These are phyloP conservation scores for Parotia lawesii DNA, from an alignment of 2,113 vertebrate species.

Conservation along the genomic window DNA sequence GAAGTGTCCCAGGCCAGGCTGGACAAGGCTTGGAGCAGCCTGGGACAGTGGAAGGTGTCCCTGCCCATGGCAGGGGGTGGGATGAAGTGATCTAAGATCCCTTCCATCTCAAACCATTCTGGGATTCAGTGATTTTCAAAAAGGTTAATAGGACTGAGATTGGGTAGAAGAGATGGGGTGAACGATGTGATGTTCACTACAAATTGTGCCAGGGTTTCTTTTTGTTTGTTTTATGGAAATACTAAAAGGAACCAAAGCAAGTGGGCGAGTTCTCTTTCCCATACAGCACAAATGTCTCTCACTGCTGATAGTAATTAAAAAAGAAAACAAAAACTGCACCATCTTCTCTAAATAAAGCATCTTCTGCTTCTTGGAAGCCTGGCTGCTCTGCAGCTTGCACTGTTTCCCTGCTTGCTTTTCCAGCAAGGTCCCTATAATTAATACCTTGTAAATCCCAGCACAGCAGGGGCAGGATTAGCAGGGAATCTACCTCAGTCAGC, in stretches of 20 bases:
- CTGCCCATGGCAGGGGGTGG: background rate
- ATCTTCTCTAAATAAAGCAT: background rate
- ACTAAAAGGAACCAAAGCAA: rapidly evolving
- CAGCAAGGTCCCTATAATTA: background rate
- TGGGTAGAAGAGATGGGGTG: background rate
- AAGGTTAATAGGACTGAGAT: background rate
- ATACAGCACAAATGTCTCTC: background rate
- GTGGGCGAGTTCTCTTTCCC: background rate
- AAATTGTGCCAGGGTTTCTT: background rate
- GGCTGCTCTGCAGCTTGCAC: background rate
- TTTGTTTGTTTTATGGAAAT: background rate
- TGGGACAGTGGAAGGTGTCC: background rate
- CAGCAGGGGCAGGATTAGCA: background rate
- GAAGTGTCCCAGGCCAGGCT: rapidly evolving
- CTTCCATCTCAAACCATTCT: background rate
- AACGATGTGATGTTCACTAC: rapidly evolving
- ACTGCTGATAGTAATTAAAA: background rate
- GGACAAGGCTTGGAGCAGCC: background rate
- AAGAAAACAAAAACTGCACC: background rate
- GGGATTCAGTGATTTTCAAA: background rate
- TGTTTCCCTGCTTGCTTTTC: background rate
- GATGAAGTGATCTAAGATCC: background rate
- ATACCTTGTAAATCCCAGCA: background rate
- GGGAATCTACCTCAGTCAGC: background rate
- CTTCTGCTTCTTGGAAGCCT: background rate